Conservation (phyloP, 2,113 vertebrate genomes). For the Vidua macroura region DNA sequence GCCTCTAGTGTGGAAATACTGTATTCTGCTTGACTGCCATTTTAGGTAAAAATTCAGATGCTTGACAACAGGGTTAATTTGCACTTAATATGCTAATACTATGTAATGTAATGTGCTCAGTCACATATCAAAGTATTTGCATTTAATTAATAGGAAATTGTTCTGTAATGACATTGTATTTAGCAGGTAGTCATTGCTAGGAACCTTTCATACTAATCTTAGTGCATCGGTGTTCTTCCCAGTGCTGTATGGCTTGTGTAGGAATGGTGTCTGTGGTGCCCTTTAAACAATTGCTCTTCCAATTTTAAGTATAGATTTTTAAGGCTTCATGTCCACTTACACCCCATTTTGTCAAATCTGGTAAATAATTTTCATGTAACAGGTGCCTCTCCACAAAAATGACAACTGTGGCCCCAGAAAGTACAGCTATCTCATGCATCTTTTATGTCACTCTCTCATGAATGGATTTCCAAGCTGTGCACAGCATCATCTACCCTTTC, state of each 20-base stretch:
- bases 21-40: background rate
- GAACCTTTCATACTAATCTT: background rate
- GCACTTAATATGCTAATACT: background rate
- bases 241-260: fast-evolving
- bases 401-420: background rate
- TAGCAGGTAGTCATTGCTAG: background rate
- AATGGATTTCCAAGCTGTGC: background rate
- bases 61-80: background rate
- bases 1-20: background rate
- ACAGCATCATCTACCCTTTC: background rate
- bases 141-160: constrained; percentile 13
- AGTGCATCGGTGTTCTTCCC: background rate
- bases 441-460: background rate
- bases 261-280: background rate
- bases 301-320: background rate
- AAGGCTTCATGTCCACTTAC: background rate
- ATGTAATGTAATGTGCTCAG: background rate
- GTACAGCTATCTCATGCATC: background rate
- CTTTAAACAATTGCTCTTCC: background rate
- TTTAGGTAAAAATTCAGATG: background rate
- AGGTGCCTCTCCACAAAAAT: background rate
- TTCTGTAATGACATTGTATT: constrained; percentile 23
- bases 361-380: background rate
- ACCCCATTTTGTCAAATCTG: background rate
- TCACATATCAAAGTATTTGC: background rate